Percentiles rank a stretch among this genome's conserved stretches.
Conservation (phyloP, 2,797 vertebrate genomes). For the Phaenicophaeus curvirostris region DNA sequence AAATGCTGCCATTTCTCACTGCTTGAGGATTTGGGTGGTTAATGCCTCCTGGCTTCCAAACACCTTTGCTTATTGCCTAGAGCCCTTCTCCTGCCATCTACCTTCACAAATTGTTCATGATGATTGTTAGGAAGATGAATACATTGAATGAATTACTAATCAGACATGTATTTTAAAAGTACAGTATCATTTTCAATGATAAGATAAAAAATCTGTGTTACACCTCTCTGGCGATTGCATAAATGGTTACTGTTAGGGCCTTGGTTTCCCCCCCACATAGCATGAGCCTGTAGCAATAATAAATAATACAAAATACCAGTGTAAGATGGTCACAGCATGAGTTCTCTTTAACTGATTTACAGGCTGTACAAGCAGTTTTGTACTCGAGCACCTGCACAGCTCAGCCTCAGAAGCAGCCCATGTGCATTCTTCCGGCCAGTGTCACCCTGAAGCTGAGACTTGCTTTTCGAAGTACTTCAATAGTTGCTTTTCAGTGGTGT, state of each 20-base stretch:
- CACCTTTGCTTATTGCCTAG: background rate
- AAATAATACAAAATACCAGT: background rate
- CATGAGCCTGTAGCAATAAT: background rate
- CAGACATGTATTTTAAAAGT: background rate
- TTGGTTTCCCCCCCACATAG: background rate
- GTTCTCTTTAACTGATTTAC: background rate
- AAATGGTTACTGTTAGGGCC: background rate
- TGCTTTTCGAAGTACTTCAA: background rate
- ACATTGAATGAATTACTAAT: background rate
- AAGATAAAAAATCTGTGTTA: background rate
- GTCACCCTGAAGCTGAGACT: background rate
- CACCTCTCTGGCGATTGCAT: background rate
- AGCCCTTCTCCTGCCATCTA: background rate
- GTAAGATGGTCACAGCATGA: background rate
- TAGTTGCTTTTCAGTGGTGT: background rate
- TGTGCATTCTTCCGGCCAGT: background rate
- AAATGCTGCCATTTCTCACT: background rate
- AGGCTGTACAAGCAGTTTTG: background rate
- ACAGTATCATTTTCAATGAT: background rate
- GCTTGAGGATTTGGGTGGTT: background rate
- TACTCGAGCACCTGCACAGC: fast-evolving
- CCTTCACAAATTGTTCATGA: background rate
- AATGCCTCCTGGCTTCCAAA: background rate
- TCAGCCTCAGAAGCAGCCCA: background rate
- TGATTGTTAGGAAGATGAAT: background rate